Conservation (phyloP, 2,797 vertebrate species). For the Chiloscyllium punctatum region DNA sequence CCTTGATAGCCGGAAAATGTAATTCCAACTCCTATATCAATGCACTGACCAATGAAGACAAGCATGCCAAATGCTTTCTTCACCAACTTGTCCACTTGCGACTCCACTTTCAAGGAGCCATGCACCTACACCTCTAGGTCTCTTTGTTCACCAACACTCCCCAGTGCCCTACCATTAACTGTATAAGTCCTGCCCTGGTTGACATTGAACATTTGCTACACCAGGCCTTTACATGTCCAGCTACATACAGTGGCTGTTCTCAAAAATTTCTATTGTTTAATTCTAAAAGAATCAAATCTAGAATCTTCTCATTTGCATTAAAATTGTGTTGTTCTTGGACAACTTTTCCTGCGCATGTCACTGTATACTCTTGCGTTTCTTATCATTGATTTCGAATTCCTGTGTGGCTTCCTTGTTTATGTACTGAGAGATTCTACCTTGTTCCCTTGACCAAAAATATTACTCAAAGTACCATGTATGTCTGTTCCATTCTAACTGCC, state of each 20-base stretch:
- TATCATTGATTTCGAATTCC: background rate
- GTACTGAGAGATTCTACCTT: background rate
- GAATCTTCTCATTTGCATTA: background rate
- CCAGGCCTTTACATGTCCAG: background rate
- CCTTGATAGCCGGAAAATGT: too few species aligned
- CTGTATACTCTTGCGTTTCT: background rate
- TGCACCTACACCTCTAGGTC: too few species aligned
- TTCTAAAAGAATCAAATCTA: background rate
- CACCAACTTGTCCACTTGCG: too few species aligned
- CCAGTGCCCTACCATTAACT: too few species aligned
- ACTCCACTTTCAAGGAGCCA: too few species aligned
- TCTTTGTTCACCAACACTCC: too few species aligned
- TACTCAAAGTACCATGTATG: background rate
- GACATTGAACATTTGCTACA: background rate
- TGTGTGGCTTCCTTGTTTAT: background rate
- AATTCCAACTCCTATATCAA: too few species aligned
- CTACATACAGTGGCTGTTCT: background rate
- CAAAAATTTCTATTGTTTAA: background rate
- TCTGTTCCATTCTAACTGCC: background rate
- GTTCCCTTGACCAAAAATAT: background rate
- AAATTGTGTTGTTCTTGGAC: background rate
- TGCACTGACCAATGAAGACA: too few species aligned
- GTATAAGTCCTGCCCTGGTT: too few species aligned
- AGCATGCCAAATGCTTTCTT: too few species aligned
- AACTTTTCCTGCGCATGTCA: background rate